Evolutionary conservation across 2,797 vertebrate genomes (phyloP).

Genomic region (Acrossocheilus fasciatus): DNA sequence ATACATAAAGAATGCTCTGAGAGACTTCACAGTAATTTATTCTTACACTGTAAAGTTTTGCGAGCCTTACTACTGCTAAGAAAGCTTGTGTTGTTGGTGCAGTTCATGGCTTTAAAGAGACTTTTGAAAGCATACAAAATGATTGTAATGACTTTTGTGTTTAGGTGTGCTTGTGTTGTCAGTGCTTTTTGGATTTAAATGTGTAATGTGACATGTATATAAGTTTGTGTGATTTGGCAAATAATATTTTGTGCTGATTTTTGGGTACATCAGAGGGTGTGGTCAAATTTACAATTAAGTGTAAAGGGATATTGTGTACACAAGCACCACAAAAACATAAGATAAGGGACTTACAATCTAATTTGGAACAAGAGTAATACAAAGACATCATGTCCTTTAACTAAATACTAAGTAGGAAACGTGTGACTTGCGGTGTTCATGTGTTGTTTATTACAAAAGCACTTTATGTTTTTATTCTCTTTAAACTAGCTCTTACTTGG

Average conservation of each 20-base stretch:
- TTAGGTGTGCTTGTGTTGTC: constrained; percentile 84
- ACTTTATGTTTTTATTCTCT: constrained; percentile 82
- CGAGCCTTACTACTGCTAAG: constrained; percentile 75
- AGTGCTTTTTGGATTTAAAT: constrained; percentile 81
- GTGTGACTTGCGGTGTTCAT: constrained; percentile 68
- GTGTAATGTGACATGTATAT: constrained; percentile 85
- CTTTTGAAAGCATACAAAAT: constrained; percentile 62
- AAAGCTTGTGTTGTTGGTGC: constrained; percentile 68
- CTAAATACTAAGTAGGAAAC: constrained; percentile 55
- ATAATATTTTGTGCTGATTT: constrained; percentile 78
- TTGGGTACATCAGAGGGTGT: constrained; percentile 73
- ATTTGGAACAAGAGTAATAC: constrained; percentile 51
- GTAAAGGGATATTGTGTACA: constrained; percentile 70
- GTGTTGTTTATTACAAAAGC: constrained; percentile 78
- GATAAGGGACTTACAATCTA: constrained; percentile 21
- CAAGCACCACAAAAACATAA: constrained; percentile 67
- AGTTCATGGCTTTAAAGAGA: constrained; percentile 58
- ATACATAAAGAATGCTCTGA: constrained; percentile 49
- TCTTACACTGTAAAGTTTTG: constrained; percentile 78
- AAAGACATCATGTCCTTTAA: constrained; percentile 32
- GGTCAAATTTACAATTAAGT: constrained; percentile 74
- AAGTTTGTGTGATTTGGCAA: constrained; percentile 80
- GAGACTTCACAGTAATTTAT: constrained; percentile 65
- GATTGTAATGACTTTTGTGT: constrained; percentile 81
- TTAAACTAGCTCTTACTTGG: constrained; percentile 73